Percentiles rank a stretch among this genome's conserved stretches.
Evolutionary conservation across 2,888 invertebrate genomes (phyloP).

Genomic region (Quadriops clusia): DNA sequence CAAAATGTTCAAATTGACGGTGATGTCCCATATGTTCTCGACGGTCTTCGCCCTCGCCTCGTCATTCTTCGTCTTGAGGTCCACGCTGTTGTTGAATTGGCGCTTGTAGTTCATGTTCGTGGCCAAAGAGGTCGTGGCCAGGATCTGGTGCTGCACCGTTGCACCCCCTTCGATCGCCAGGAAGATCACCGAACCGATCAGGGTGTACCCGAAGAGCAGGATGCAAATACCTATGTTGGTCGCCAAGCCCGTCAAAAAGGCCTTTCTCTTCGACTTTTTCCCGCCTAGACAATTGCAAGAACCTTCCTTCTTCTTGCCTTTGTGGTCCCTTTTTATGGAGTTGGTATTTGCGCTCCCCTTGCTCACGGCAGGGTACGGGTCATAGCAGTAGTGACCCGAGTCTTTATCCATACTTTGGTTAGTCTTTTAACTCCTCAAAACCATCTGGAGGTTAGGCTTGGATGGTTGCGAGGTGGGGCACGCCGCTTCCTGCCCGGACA

Average conservation of each 20-base stretch:
- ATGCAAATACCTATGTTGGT: slow-evolving; percentile 76
- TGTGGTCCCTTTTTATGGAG: slow-evolving; percentile 33
- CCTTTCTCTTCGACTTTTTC: slow-evolving; percentile 31
- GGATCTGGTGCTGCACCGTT: slow-evolving; percentile 31
- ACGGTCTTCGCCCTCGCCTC: slow-evolving; percentile 59
- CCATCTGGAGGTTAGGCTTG: not conserved
- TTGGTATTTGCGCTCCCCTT: slow-evolving; percentile 29
- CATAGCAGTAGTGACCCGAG: slow-evolving; percentile 33
- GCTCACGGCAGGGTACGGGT: slow-evolving; percentile 33
- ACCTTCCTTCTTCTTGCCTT: slow-evolving; percentile 28
- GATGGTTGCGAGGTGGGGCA: not conserved
- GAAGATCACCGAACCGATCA: slow-evolving; percentile 67
- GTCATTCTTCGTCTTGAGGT: slow-evolving; percentile 35
- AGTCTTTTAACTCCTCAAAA: slow-evolving; percentile 10
- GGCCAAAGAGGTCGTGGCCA: slow-evolving; percentile 42
- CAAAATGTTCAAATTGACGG: slow-evolving; percentile 75
- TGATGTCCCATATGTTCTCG: slow-evolving; percentile 86
- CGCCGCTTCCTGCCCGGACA: not conserved
- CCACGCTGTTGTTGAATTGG: slow-evolving; percentile 15
- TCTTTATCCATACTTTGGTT: slow-evolving; percentile 36
- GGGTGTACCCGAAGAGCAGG: slow-evolving; percentile 67
- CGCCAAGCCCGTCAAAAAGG: slow-evolving; percentile 60
- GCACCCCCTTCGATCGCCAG: slow-evolving; percentile 66
- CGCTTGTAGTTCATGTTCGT: slow-evolving; percentile 19
- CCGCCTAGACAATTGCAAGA: slow-evolving; percentile 31